Evolutionary conservation across 2,797 vertebrate genomes (phyloP).

Genomic region (Bovichtus diacanthus): DNA sequence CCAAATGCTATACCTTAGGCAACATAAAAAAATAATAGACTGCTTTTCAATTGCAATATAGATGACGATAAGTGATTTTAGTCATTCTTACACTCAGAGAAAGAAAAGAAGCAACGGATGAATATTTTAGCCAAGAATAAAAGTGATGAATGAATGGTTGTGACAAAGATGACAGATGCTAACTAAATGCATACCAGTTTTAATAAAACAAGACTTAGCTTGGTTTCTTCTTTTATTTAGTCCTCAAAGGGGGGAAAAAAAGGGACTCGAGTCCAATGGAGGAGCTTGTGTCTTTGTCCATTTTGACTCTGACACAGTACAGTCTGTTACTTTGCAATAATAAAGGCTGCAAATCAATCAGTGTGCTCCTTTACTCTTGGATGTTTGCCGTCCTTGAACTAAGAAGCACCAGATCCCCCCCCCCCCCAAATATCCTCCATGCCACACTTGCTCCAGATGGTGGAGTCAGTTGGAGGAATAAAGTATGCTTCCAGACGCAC

Average conservation of each 20-base stretch:
- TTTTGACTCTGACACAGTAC: not conserved
- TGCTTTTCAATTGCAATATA: slow-evolving; percentile 11
- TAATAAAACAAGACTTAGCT: slow-evolving; percentile 7
- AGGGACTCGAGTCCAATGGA: no score
- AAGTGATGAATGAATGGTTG: not conserved
- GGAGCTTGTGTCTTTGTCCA: not conserved
- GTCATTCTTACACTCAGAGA: not conserved
- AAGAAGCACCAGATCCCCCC: not conserved
- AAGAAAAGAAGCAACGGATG: not conserved
- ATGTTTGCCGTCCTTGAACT: not conserved
- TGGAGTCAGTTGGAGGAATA: slow-evolving; percentile 10
- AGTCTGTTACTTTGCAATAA: not conserved
- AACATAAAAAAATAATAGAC: slow-evolving; percentile 12
- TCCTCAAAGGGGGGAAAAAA: not conserved
- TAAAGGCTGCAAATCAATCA: slow-evolving; percentile 11
- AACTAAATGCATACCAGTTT: not conserved
- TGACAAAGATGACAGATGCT: not conserved
- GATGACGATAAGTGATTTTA: not conserved
- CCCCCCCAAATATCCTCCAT: slow-evolving; percentile 16
- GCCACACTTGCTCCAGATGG: slow-evolving; percentile 36
- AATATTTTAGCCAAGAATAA: not conserved
- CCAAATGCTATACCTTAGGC: not conserved
- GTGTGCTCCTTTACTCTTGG: not conserved
- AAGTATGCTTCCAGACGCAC: slow-evolving; percentile 11
- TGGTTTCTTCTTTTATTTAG: no score